phyloP scores from a whole-genome alignment of 2,797 vertebrate genomes.

The Galago senegalensis region DNA sequence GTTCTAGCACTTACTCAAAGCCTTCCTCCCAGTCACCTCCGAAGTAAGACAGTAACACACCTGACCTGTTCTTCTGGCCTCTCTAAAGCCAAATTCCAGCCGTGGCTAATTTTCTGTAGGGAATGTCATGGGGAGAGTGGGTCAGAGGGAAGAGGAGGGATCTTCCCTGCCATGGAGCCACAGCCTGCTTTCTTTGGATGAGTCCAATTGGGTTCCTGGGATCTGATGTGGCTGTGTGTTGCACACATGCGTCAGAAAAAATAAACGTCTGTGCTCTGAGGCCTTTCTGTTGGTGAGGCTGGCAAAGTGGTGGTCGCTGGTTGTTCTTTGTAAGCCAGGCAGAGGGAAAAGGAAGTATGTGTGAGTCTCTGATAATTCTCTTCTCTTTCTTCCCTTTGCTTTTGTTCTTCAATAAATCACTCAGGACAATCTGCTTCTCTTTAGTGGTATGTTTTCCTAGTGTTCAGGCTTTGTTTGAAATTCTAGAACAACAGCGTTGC shows the following conservation, averaged over 20 bases:
- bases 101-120: slow-evolving; percentile 70
- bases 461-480: slow-evolving; percentile 88
- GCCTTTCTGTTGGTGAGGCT: slow-evolving; percentile 71
- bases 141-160: neutral
- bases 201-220: slow-evolving; percentile 46
- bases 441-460: slow-evolving; percentile 85
- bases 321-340: slow-evolving; percentile 78
- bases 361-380: slow-evolving; percentile 86
- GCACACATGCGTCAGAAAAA: slow-evolving; percentile 80
- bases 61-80: slow-evolving; percentile 91
- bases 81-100: slow-evolving; percentile 70
- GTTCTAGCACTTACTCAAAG: slow-evolving; percentile 80
- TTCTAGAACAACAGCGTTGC: slow-evolving; percentile 85
- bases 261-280: slow-evolving; percentile 76
- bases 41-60: slow-evolving; percentile 85
- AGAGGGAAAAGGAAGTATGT: slow-evolving; percentile 81
- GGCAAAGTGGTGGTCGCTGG: slow-evolving; percentile 63
- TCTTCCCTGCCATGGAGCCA: neutral
- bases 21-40: slow-evolving; percentile 76
- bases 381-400: slow-evolving; percentile 82
- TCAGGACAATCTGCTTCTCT: slow-evolving; percentile 87
- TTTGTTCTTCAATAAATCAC: slow-evolving; percentile 87
- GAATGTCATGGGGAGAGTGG: neutral
- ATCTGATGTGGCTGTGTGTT: slow-evolving; percentile 76
- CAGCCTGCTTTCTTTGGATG: slow-evolving; percentile 67